Base-by-base conservation (phyloP, 2,888 invertebrate genomes). In the Antheraea yamamai region DNA sequence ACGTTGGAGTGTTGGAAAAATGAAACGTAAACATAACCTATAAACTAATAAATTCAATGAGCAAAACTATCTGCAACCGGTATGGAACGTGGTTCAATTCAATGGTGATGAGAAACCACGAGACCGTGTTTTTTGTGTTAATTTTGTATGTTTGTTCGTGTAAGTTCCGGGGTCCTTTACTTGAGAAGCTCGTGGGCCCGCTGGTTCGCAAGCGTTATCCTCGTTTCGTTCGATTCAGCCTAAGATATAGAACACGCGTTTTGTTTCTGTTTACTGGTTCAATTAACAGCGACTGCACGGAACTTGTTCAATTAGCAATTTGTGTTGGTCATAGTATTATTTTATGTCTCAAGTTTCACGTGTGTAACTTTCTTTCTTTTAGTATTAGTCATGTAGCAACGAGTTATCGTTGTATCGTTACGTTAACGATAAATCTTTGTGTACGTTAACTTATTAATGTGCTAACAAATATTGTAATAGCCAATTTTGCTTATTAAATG, bases 201-300 rank as follows among this genome's bases (percentile, higher is more conserved):
- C 95, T 98, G 98, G 96, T 99, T 99, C 91, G 99, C 99, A 93
- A 98, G 97, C 93, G 97, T 97, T 97, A 99, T 98, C 96, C 99
- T 97, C 89, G 97, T 97, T 96, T 98, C 98, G 95, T 99, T 99
- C 85, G 98, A 98, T 95, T 97, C 97, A 85, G 97, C 98, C 92
- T 92, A 92, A 83, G 89, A 89, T 88, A 88, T 84, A 92, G 87
- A 93, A 92, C 85, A 90, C 87, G 87, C 85, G 87, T 87, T 85
- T 91, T 87, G 88, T 90, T 89, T 79, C 73, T 79, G 82, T 79
- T 84, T 79, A 78, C 81, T 61, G 61, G 10, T 87, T 86, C 85
- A 88, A 87, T 87, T 79, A 81, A 90, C 88, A 89, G 88, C 88
- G 88, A 90, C 89, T 89, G 87, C 82, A 78, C 78, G 78, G 73